Evolutionary conservation across 2,888 invertebrate genomes (phyloP).

Genomic region (Rhagonycha lutea): DNA sequence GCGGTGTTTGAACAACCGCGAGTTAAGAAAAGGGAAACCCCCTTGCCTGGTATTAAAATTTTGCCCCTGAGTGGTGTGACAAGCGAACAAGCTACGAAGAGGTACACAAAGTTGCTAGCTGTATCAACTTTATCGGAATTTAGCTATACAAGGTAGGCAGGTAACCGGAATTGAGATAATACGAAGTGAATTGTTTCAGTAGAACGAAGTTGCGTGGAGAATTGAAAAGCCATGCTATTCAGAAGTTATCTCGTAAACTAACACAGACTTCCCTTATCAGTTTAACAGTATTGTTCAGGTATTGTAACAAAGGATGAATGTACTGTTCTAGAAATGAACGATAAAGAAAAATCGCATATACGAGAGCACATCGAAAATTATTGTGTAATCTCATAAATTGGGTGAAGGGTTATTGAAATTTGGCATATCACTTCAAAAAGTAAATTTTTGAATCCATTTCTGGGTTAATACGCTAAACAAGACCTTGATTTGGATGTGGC

Average conservation of each 20-base stretch:
- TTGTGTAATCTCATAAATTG: not conserved
- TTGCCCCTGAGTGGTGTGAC: constrained; percentile 2
- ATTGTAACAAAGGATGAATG: not conserved
- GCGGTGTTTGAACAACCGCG: not conserved
- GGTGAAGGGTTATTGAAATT: no score
- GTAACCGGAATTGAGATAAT: not conserved
- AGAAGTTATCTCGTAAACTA: not conserved
- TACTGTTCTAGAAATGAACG: not conserved
- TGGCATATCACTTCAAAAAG: no score
- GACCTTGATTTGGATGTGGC: not conserved
- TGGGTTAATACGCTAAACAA: not conserved
- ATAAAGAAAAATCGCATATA: not conserved
- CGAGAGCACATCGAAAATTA: not conserved
- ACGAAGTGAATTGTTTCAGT: not conserved
- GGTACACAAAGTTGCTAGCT: constrained; percentile 12
- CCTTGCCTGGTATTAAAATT: constrained; percentile 13
- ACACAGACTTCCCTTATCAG: not conserved
- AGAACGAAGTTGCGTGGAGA: not conserved
- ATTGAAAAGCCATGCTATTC: not conserved
- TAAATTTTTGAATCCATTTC: not conserved
- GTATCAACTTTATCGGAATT: constrained; percentile 11
- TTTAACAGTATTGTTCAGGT: not conserved
- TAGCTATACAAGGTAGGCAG: constrained; percentile 18
- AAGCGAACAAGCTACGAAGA: constrained; percentile 8
- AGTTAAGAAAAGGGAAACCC: not conserved